Base-by-base conservation (phyloP, 2,888 invertebrate species). In the Hypomecis punctinalis region DNA sequence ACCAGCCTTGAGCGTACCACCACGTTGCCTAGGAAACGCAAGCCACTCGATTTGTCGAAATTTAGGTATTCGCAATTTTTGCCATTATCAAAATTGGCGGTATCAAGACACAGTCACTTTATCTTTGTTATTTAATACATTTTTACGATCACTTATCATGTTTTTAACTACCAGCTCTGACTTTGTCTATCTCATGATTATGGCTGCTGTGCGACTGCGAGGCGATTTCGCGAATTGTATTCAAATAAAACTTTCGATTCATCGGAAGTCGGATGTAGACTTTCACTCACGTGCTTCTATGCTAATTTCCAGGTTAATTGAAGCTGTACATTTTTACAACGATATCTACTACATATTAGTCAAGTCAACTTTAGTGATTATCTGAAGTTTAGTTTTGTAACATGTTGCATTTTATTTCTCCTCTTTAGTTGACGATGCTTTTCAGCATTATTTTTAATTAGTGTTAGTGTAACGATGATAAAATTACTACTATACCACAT, bases 21-120 rank as follows among this genome's bases (percentile, higher is more conserved):
- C 13, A 33, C 43, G 79, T 80, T 77, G 67, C 76, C 78, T 71
- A 73, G 80, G 75, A 66, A 75, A 80, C 45, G 40, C 11, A 45
- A 53, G 49, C 40, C 10, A 39, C 60, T 56, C 42, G 5, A 23
- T 61, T 45, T 42, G 48, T 43, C 45, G 47, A 35, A 52, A 54
- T 56, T 48, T 55, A 63, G 49, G 59, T 54, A 48, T 65, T 67
- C 43, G 39, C 61, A 43, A 46, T 11, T 53, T 40, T 56, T 56
- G 6, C 4, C 23, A 42, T 7, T 59, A 54, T 61, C 47, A 35
- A 8, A 45, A 37, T 57, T 49, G 8, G 33, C 39, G 36, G 9
- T 63, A 64, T 63, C 56, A 35, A 56, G 35, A 35, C 43, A 47
- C 37, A 36, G 54, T 56, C 36, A n/a, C 13, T 53, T 65, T 54